These are phyloP conservation scores for Cinclus mexicanus DNA, from an alignment of 2,113 vertebrate genomes.

Conservation along the genomic window DNA sequence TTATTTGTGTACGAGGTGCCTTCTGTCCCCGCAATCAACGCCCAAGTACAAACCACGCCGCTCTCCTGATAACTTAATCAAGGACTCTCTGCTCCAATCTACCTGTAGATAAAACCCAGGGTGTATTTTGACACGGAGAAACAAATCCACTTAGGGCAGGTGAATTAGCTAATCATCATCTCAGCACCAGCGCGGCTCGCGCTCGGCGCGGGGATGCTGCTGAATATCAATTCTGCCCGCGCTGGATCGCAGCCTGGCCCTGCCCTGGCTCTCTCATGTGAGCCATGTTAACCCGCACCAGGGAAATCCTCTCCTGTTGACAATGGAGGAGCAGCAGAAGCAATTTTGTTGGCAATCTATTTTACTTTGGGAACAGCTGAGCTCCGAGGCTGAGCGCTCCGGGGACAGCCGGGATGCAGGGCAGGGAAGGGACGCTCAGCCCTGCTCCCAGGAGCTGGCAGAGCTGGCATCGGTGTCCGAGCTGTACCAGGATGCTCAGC, in stretches of 20 bases:
- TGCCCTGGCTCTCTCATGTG: slow-evolving; percentile 20
- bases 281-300: slow-evolving; percentile 37
- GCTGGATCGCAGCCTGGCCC: neutral
- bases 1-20: neutral
- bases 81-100: slow-evolving; percentile 17
- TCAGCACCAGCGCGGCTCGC: slow-evolving; percentile 9
- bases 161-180: slow-evolving; percentile 45
- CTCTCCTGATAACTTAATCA: slow-evolving; percentile 48
- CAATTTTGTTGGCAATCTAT: slow-evolving; percentile 46
- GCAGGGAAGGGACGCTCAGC: neutral
- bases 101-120: slow-evolving; percentile 21
- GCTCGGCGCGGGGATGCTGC: neutral
- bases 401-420: neutral
- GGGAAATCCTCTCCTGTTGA: neutral
- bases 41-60: neutral
- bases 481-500: fast-evolving
- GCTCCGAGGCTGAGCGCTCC: neutral
- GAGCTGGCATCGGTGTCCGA: neutral
- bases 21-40: slow-evolving; percentile 35
- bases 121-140: neutral
- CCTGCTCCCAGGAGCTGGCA: neutral
- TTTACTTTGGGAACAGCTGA: slow-evolving; percentile 3
- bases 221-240: neutral
- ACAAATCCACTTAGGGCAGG: slow-evolving; percentile 45
- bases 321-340: neutral